Conservation (phyloP, 2,113 vertebrate species). For the Carassius carassius region DNA sequence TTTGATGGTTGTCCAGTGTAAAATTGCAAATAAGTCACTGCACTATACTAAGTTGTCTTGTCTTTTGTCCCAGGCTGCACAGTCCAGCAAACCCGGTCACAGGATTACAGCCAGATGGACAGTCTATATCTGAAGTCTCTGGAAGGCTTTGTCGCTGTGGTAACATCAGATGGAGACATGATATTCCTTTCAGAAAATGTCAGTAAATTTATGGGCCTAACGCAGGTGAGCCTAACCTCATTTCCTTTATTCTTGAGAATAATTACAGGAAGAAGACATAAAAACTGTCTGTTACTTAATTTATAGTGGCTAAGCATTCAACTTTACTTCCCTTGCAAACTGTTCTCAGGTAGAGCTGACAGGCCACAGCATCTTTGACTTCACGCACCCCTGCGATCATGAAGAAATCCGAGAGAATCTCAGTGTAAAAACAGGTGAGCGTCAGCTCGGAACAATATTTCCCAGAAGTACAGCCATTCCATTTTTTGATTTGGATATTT, state of each 20-base stretch:
- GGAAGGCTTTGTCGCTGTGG: slow-evolving; percentile 90
- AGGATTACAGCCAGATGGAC: slow-evolving; percentile 50
- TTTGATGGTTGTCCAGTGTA: not conserved
- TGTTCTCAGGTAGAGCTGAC: slow-evolving; percentile 88
- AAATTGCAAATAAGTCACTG: slow-evolving; percentile 9
- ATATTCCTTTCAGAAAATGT: slow-evolving; percentile 93
- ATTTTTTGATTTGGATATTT: not conserved
- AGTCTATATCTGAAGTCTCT: slow-evolving; percentile 82
- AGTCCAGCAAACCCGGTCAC: slow-evolving; percentile 5
- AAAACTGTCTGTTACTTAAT: not conserved
- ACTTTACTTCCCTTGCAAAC: not conserved
- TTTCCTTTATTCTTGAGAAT: not conserved
- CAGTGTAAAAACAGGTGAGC: slow-evolving; percentile 80
- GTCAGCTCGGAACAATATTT: not conserved
- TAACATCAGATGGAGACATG: slow-evolving; percentile 91
- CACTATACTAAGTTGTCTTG: not conserved
- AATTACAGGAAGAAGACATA: not conserved
- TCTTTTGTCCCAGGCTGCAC: slow-evolving; percentile 24
- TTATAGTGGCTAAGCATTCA: not conserved
- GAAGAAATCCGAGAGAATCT: slow-evolving; percentile 91
- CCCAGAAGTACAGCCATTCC: not conserved
- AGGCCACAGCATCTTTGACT: slow-evolving; percentile 95
- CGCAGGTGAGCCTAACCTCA: slow-evolving; percentile 77
- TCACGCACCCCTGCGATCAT: slow-evolving; percentile 93
- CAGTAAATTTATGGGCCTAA: slow-evolving; percentile 91